phyloP scores from a whole-genome alignment of 2,888 invertebrate genomes.

The Cistogaster globosa region DNA sequence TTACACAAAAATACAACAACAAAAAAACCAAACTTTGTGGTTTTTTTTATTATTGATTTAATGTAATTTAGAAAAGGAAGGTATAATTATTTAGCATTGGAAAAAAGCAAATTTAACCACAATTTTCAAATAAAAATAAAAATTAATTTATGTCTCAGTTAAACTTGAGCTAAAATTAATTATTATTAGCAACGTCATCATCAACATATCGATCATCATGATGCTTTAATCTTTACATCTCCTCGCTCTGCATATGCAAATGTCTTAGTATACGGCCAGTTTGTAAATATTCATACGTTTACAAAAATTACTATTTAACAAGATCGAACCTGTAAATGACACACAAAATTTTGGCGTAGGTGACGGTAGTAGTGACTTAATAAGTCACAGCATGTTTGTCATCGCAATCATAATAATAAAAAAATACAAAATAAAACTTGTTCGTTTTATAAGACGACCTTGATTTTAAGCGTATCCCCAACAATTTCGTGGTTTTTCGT shows the following conservation, averaged over 20 bases:
- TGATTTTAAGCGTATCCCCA: slow-evolving; percentile 67
- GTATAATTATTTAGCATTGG: no score
- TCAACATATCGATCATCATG: background rate
- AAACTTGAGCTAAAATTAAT: slow-evolving; percentile 15
- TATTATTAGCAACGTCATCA: slow-evolving; percentile 33
- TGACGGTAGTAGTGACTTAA: slow-evolving; percentile 29
- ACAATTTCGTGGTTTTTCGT: slow-evolving; percentile 56
- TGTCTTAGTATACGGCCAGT: background rate
- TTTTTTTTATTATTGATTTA: slow-evolving; percentile 33
- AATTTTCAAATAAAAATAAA: background rate
- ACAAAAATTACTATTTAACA: slow-evolving; percentile 36
- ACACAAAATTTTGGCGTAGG: background rate
- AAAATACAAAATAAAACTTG: slow-evolving; percentile 54
- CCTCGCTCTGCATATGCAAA: slow-evolving; percentile 30
- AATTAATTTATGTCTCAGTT: background rate
- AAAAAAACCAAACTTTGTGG: background rate
- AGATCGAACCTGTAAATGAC: background rate
- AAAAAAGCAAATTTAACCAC: background rate
- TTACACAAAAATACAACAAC: background rate
- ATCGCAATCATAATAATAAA: slow-evolving; percentile 22
- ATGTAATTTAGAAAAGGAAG: slow-evolving; percentile 23
- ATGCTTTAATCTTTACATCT: slow-evolving; percentile 9
- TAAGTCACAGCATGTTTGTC: slow-evolving; percentile 46
- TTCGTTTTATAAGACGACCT: slow-evolving; percentile 71
- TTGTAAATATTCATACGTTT: no score